A percentile compares a stretch with the other conserved stretches of the same genome.
These are phyloP conservation scores for Drosophila suboccidentalis DNA, from an alignment of 2,888 invertebrate species.

Conservation along the genomic window DNA sequence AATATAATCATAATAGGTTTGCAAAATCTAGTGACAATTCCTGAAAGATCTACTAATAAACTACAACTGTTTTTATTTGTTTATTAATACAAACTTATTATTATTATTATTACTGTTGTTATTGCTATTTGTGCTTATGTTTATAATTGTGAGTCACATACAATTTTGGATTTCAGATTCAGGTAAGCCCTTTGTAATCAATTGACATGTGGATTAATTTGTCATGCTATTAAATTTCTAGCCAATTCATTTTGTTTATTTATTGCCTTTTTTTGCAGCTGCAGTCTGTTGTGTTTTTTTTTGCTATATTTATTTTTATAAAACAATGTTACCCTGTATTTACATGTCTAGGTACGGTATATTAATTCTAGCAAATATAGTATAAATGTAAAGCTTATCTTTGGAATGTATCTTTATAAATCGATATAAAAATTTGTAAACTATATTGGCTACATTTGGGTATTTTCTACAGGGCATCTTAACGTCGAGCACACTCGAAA, in stretches of 20 bases:
- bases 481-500: background rate
- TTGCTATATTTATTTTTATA: conserved; percentile 11
- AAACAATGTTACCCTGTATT: background rate
- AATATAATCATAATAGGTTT: background rate
- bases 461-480: conserved; percentile 2
- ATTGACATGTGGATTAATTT: conserved; percentile 55
- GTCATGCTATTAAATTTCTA: conserved; percentile 52
- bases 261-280: background rate
- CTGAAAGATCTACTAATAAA: background rate
- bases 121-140: background rate
- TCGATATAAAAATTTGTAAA: too few relatives aligned
- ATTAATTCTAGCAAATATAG: background rate
- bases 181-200: conserved; percentile 31
- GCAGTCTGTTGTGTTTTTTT: background rate
- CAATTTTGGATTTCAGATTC: conserved; percentile 25
- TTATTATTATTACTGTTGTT: background rate
- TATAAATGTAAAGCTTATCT: too few relatives aligned
- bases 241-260: conserved; percentile 45
- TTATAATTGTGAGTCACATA: conserved; percentile 9
- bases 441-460: background rate
- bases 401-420: background rate
- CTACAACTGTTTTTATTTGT: conserved; percentile 11
- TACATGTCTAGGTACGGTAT: background rate
- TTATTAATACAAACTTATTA: conserved; percentile 11
- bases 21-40: background rate